phyloP scores from a whole-genome alignment of 92 coral and sea anemone species.

The Parazoanthus atlanticus region DNA sequence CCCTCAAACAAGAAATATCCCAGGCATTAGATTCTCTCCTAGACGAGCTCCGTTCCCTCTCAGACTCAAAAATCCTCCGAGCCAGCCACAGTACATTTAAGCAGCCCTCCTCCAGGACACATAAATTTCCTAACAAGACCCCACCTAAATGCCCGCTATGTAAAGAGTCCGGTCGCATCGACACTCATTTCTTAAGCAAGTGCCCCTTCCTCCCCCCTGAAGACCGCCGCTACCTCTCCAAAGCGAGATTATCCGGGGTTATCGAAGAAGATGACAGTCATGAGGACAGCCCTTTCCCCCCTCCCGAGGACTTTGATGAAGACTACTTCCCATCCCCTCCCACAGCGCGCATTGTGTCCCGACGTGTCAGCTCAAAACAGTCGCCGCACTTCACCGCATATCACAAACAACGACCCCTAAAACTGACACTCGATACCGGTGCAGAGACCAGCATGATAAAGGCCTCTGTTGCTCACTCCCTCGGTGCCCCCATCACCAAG shows the following conservation, averaged over 20 bases:
- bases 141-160: too few relatives aligned
- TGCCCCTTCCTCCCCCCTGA: background rate
- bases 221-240: background rate
- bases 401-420: conserved; percentile 55
- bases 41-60: too few relatives aligned
- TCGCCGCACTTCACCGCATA: conserved; percentile 57
- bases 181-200: background rate
- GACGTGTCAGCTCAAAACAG: conserved; percentile 53
- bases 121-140: too few relatives aligned
- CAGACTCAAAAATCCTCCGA: too few relatives aligned
- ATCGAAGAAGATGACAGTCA: background rate
- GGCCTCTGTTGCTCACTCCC: conserved; percentile 6
- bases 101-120: too few relatives aligned
- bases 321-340: conserved; percentile 43
- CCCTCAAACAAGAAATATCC: too few relatives aligned
- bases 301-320: background rate
- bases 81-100: too few relatives aligned
- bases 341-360: conserved; percentile 35
- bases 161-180: background rate
- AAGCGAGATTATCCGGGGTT: background rate
- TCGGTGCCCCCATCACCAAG: conserved; percentile 8
- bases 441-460: conserved; percentile 56
- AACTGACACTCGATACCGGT: conserved; percentile 34
- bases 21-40: too few relatives aligned
- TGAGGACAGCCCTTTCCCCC: background rate